These are phyloP conservation scores for Cephus runcator DNA, from an alignment of 2,888 invertebrate species.

Conservation along the genomic window DNA sequence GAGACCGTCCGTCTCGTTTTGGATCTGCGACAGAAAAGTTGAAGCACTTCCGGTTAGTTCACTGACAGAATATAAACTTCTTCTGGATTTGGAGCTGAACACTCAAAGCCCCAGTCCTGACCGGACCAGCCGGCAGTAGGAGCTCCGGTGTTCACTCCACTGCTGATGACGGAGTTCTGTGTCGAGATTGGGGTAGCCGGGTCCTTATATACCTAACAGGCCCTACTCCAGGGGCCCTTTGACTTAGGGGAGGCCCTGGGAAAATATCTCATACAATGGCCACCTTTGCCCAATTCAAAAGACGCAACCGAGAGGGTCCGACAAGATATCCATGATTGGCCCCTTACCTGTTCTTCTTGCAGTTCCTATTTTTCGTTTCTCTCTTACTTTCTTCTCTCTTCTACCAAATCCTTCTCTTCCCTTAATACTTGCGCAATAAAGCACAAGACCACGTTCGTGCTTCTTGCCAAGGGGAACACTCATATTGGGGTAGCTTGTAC, in stretches of 20 bases:
- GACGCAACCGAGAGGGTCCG: not conserved
- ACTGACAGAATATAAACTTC: conserved; percentile 22
- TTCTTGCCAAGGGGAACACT: not conserved
- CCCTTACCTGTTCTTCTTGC: conserved; percentile 32
- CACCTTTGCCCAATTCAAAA: conserved; percentile 1
- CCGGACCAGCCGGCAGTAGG: conserved; percentile 45
- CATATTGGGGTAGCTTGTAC: not conserved
- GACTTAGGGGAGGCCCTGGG: conserved; percentile 47
- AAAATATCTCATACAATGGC: conserved; percentile 50
- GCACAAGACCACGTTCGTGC: conserved; percentile 21
- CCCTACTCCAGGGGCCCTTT: conserved; percentile 21
- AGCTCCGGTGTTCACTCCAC: conserved; percentile 36
- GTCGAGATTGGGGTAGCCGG: conserved; percentile 23
- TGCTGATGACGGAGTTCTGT: conserved; percentile 49
- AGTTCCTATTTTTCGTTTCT: not conserved
- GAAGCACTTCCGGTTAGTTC: conserved; percentile 45
- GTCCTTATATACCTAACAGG: conserved; percentile 49
- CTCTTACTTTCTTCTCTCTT: not conserved
- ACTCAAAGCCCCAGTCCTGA: conserved; percentile 25
- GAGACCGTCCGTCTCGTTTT: conserved; percentile 19
- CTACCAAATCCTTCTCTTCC: not conserved
- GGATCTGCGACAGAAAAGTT: conserved; percentile 52
- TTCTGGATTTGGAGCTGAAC: not conserved
- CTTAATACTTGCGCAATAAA: conserved; percentile 12
- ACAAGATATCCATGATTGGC: conserved; percentile 21